These are phyloP conservation scores for Campylomormyrus tamandua DNA, from an alignment of 2,113 vertebrate species.

Conservation along the genomic window DNA sequence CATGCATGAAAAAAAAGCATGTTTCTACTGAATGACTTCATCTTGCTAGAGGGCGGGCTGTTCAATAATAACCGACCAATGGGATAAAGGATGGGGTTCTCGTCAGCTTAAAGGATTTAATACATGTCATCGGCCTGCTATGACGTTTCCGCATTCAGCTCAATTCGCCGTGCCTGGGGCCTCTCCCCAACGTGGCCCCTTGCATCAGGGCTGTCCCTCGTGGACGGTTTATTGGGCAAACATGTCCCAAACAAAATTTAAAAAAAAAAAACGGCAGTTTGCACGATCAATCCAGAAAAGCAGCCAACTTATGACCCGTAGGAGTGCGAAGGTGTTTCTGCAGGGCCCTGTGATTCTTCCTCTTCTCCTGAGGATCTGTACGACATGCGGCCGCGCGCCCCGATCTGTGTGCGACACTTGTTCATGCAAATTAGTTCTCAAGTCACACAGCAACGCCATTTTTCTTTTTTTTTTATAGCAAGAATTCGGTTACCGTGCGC, in stretches of 20 bases:
- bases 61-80: background rate
- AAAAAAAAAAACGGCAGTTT: background rate
- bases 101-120: background rate
- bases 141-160: background rate
- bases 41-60: background rate
- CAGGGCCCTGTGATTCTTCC: background rate
- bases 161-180: background rate
- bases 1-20: background rate
- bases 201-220: background rate
- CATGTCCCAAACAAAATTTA: background rate
- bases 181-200: background rate
- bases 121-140: background rate
- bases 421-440: conserved; percentile 9
- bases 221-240: background rate
- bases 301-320: background rate
- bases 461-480: background rate
- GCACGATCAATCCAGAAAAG: background rate
- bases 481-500: background rate
- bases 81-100: background rate
- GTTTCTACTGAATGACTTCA: background rate
- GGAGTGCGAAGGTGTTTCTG: background rate
- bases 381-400: background rate
- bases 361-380: background rate
- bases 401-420: background rate
- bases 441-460: background rate